These are phyloP conservation scores for Taeniopygia guttata DNA, from an alignment of 2,797 vertebrate species.

Conservation along the genomic window DNA sequence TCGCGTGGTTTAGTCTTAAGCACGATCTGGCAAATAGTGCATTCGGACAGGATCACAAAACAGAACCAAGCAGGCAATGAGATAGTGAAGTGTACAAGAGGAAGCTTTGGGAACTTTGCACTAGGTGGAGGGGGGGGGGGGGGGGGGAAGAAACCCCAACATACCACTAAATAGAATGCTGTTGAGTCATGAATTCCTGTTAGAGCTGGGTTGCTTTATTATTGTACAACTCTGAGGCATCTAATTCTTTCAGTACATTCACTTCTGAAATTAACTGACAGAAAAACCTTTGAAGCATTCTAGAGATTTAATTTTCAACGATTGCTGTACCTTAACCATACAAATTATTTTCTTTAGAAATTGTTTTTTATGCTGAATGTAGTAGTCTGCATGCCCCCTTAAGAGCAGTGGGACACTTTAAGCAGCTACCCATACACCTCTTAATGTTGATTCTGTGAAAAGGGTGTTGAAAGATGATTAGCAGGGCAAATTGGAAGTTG, in stretches of 20 bases:
- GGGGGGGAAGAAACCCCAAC: accelerated
- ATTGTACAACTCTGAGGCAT: accelerated
- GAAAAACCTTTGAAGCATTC: not conserved
- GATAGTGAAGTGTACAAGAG: accelerated
- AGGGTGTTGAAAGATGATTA: not conserved
- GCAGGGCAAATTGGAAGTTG: not conserved
- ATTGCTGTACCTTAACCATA: not conserved
- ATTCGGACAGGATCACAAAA: not conserved
- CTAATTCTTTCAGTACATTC: not conserved
- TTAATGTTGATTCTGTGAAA: not conserved
- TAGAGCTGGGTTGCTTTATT: not conserved
- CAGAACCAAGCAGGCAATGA: not conserved
- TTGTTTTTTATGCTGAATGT: not conserved
- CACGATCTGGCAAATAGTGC: accelerated
- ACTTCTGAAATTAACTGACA: not conserved
- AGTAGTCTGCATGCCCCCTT: not conserved
- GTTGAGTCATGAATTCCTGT: accelerated
- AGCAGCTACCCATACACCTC: not conserved
- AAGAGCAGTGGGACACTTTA: not conserved
- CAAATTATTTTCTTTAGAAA: not conserved
- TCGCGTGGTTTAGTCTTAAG: not conserved
- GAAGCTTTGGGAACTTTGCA: not conserved
- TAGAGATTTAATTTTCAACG: not conserved
- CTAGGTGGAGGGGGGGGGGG: too few relatives aligned
- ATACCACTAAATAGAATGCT: accelerated